Percentiles rank a stretch among this genome's conserved stretches.
Conservation (phyloP, 2,797 vertebrate genomes). For the Pangasius sanitwongsei region DNA sequence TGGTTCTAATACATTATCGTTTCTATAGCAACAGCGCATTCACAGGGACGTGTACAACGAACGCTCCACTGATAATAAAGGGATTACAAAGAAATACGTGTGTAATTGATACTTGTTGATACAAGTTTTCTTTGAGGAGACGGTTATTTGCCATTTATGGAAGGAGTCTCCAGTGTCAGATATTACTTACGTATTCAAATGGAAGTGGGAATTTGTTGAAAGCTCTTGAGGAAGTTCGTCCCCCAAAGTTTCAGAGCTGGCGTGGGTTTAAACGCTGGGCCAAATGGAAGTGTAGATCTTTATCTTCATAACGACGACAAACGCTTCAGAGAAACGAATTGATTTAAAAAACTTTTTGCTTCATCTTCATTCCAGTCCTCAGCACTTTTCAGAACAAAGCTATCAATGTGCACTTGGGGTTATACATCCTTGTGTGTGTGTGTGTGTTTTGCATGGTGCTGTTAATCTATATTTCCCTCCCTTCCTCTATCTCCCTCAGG, state of each 20-base stretch:
- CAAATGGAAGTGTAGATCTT: background rate
- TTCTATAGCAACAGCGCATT: background rate
- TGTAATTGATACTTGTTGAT: background rate
- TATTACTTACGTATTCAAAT: background rate
- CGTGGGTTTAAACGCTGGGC: background rate
- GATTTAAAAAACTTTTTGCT: background rate
- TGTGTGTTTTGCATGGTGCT: constrained; percentile 6
- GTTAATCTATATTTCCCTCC: background rate
- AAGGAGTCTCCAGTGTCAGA: constrained; percentile 4
- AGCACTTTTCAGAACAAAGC: background rate
- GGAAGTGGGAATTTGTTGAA: background rate
- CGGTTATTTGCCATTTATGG: background rate
- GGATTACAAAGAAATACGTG: background rate
- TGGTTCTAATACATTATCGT: background rate
- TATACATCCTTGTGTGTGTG: background rate
- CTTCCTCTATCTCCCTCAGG: background rate
- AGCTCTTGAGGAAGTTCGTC: background rate
- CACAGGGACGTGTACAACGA: background rate
- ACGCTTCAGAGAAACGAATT: background rate
- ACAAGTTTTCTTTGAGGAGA: background rate
- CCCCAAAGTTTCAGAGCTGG: background rate
- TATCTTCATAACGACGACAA: background rate
- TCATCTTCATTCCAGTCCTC: background rate
- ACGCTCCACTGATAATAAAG: no score
- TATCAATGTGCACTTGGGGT: background rate